These are phyloP conservation scores for Leptocoma aspasia DNA, from an alignment of 2,113 vertebrate species.

Conservation along the genomic window DNA sequence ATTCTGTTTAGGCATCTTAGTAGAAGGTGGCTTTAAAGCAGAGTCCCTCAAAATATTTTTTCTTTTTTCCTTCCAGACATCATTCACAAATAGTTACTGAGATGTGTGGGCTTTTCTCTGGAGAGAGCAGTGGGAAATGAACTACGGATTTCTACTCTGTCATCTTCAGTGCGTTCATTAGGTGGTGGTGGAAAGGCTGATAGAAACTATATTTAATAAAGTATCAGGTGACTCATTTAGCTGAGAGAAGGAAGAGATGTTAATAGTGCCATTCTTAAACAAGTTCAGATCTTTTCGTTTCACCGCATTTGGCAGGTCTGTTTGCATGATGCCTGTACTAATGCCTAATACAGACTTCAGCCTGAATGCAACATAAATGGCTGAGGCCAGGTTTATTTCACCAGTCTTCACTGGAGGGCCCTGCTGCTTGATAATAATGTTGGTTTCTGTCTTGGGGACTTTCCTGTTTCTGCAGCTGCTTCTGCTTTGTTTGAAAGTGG, in stretches of 20 bases:
- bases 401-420: background rate
- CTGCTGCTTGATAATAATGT: background rate
- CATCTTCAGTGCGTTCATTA: background rate
- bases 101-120: background rate
- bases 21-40: background rate
- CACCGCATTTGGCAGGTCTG: background rate
- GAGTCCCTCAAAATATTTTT: background rate
- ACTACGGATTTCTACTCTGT: background rate
- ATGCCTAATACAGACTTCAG: background rate
- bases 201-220: background rate
- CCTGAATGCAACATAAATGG: background rate
- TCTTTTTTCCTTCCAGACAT: background rate
- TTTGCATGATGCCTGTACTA: background rate
- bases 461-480: background rate
- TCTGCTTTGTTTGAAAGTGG: background rate
- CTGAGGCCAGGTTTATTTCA: background rate
- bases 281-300: background rate
- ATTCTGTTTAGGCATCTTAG: background rate
- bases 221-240: background rate
- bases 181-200: background rate
- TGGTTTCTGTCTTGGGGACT: background rate
- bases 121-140: background rate
- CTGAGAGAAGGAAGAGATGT: background rate
- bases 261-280: background rate
- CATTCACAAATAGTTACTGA: constrained; percentile 9